These are phyloP conservation scores for Paralvinella palmiformis DNA, from an alignment of 1,140 invertebrate species.

Conservation along the genomic window DNA sequence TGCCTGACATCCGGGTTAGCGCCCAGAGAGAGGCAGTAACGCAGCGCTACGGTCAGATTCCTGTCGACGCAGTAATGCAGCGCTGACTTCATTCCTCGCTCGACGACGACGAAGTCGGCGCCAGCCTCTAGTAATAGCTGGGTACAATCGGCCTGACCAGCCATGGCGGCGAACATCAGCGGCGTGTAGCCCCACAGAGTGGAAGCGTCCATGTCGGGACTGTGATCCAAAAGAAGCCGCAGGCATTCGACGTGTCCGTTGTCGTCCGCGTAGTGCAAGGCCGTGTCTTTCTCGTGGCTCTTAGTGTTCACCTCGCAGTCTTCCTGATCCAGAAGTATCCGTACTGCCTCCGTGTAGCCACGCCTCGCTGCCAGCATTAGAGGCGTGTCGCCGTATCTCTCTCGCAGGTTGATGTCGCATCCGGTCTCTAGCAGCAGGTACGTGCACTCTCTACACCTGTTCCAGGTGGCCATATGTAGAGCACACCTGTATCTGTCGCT, in stretches of 20 bases:
- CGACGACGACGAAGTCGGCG: not conserved
- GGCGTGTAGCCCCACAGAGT: conserved; percentile 1
- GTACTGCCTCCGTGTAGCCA: too few relatives aligned
- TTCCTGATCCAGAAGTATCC: not conserved
- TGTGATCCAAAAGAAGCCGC: conserved; percentile 1
- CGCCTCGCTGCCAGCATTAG: too few relatives aligned
- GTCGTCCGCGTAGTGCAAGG: not conserved
- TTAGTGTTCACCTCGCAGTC: not conserved
- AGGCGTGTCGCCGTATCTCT: conserved; percentile 4
- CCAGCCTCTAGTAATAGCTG: not conserved
- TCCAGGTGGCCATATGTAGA: conserved; percentile 7
- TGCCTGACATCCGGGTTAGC: not conserved
- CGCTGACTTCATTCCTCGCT: too few relatives aligned
- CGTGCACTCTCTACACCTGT: not conserved
- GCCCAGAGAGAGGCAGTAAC: not conserved
- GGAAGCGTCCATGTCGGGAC: not conserved
- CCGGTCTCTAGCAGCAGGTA: not conserved
- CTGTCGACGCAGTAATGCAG: too few relatives aligned
- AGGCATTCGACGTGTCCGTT: not conserved
- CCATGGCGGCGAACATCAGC: not conserved
- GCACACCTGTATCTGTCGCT: not conserved
- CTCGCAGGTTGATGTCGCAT: not conserved
- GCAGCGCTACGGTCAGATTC: too few relatives aligned
- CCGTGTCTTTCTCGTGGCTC: conserved; percentile 1
- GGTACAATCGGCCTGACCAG: not conserved